phyloP scores from a whole-genome alignment of 2,797 vertebrate species.

The Aratinga solstitialis region DNA sequence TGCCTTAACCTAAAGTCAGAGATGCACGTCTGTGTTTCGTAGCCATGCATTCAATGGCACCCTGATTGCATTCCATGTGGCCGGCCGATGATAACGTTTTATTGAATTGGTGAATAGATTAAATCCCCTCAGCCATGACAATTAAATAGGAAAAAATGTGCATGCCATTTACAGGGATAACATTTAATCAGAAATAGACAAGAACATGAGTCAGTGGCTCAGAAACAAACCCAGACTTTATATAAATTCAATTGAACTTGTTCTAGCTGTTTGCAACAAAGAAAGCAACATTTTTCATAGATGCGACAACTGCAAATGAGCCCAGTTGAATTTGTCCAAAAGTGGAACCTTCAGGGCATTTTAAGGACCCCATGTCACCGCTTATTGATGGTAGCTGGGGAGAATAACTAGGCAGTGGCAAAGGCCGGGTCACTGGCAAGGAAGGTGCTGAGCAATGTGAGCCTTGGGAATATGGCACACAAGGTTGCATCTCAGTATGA shows the following conservation, averaged over 20 bases:
- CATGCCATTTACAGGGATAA: slow-evolving; percentile 46
- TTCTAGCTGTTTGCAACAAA: slow-evolving; percentile 31
- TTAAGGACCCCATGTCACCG: not conserved
- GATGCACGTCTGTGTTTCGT: not conserved
- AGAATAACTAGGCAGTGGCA: not conserved
- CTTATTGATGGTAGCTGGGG: not conserved
- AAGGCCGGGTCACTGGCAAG: not conserved
- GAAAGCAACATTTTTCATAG: slow-evolving; percentile 19
- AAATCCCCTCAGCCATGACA: slow-evolving; percentile 54
- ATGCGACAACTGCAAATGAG: not conserved
- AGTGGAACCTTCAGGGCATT: not conserved
- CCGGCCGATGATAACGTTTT: not conserved
- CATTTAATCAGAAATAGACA: slow-evolving; percentile 71
- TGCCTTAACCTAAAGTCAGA: not conserved
- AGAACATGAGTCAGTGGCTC: slow-evolving; percentile 57
- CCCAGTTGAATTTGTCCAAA: not conserved
- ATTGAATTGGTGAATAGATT: slow-evolving; percentile 53
- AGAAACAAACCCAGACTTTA: slow-evolving; percentile 44
- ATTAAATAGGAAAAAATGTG: slow-evolving; percentile 55
- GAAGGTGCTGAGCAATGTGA: not conserved
- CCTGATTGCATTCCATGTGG: slow-evolving; percentile 23
- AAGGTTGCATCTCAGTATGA: not conserved
- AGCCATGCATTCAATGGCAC: not conserved
- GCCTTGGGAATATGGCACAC: not conserved
- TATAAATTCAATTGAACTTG: slow-evolving; percentile 47